Conservation (phyloP, 2,113 vertebrate species). For the Istiophorus platypterus region DNA sequence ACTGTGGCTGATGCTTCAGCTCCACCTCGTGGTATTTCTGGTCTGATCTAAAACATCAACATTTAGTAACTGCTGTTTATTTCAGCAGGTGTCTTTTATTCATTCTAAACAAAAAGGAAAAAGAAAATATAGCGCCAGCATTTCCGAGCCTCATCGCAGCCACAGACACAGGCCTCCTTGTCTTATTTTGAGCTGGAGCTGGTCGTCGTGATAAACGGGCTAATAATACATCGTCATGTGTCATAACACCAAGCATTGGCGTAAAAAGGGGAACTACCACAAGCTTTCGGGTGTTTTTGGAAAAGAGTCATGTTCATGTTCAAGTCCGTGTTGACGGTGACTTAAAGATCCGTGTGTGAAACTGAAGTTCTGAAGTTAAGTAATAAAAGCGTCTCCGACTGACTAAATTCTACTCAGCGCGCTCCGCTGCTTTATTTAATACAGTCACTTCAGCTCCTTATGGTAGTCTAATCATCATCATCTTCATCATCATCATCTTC, state of each 20-base stretch:
- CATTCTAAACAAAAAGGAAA: background rate
- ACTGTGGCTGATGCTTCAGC: background rate
- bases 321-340: background rate
- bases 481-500: no score
- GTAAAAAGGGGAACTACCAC: constrained; percentile 23
- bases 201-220: background rate
- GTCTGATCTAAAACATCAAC: background rate
- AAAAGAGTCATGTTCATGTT: background rate
- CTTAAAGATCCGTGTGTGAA: background rate
- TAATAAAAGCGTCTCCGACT: background rate
- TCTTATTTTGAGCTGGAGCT: background rate
- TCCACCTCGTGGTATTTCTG: background rate
- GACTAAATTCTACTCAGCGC: no score
- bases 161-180: background rate
- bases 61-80: background rate
- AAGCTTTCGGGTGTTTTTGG: background rate
- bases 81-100: background rate
- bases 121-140: no score
- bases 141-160: no score
- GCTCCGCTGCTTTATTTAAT: background rate
- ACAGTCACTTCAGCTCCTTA: background rate
- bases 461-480: background rate
- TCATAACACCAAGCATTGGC: background rate
- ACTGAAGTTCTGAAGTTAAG: background rate
- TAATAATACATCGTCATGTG: background rate